These are phyloP conservation scores for Eupithecia subumbrata DNA, from an alignment of 2,888 invertebrate genomes.

Conservation along the genomic window DNA sequence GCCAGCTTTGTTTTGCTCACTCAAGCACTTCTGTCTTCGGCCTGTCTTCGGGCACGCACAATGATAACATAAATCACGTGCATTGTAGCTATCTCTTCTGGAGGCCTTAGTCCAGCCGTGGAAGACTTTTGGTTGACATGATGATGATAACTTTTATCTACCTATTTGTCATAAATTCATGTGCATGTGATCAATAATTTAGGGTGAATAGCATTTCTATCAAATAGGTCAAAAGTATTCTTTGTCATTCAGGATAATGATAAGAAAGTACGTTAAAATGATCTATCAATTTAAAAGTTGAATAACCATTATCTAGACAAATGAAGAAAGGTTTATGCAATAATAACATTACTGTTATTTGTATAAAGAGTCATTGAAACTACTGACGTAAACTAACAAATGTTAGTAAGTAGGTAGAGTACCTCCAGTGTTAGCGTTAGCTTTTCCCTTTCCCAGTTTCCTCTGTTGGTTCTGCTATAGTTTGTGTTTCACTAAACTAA, in stretches of 20 bases:
- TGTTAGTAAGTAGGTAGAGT: background rate
- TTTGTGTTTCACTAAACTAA: background rate
- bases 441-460: background rate
- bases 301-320: background rate
- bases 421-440: background rate
- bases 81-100: background rate
- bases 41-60: background rate
- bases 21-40: too few species aligned
- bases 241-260: background rate
- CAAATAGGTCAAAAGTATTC: background rate
- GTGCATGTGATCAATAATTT: background rate
- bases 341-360: background rate
- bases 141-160: background rate
- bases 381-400: background rate
- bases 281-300: constrained; percentile 1
- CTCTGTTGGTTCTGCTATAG: background rate
- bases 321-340: background rate
- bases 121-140: background rate
- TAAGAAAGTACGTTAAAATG: background rate
- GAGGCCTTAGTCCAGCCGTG: background rate
- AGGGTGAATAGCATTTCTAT: background rate
- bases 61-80: background rate
- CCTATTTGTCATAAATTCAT: background rate
- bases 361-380: background rate
- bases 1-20: too few species aligned